A percentile compares a stretch with the other conserved stretches of the same genome.
These are phyloP conservation scores for mouse (Mus musculus) DNA, from an alignment of 2,113 vertebrate species.

Conservation along the genomic window DNA sequence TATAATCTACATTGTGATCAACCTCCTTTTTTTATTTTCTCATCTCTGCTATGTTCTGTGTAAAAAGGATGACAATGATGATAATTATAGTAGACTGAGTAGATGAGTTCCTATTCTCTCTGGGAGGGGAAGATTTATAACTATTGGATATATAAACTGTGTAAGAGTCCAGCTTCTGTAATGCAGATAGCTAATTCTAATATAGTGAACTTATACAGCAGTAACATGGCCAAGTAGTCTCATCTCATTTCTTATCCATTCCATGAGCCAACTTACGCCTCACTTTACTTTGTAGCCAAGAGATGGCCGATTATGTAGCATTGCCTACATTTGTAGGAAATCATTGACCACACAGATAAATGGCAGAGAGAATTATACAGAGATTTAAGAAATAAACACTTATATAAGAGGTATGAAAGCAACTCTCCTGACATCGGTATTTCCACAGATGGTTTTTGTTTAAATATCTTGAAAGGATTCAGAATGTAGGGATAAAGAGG, in stretches of 20 bases:
- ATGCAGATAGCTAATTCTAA: constrained; percentile 3
- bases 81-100: background rate
- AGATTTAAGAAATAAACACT: background rate
- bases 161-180: background rate
- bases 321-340: constrained; percentile 2
- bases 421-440: background rate
- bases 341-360: background rate
- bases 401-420: background rate
- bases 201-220: background rate
- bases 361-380: constrained; percentile 16
- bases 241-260: constrained; percentile 40
- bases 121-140: constrained; percentile 31
- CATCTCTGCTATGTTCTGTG: background rate
- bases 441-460: background rate
- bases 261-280: background rate
- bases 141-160: background rate
- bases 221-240: background rate
- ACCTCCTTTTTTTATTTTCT: constrained; percentile 17
- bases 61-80: constrained; percentile 4
- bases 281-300: background rate
- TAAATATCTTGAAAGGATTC: background rate
- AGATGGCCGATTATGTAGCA: background rate
- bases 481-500: background rate
- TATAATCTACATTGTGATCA: background rate
- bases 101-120: background rate